Evolutionary conservation across 2,888 invertebrate species (phyloP), one percentile per base, ranked within the genome.

Genomic region (Cyclophora albipunctata): DNA sequence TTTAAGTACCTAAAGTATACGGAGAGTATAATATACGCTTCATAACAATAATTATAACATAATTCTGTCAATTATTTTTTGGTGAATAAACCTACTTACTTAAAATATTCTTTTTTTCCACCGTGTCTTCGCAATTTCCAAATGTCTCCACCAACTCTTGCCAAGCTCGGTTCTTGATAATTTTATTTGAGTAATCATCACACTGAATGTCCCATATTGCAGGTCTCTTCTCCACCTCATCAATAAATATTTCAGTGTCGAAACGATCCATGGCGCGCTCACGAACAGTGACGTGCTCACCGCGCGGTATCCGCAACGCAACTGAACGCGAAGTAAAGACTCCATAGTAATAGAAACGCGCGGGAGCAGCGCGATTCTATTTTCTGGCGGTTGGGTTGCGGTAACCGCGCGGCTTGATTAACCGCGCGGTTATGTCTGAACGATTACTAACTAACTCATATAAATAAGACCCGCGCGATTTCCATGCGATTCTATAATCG

Each of bases 231-330:
- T 63, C 56, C 53, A 58, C 52, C 42, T 59, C 59, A 55, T 59
- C 55, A 49, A 60, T 56, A 56, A 62, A 57, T 55, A 59, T 48
- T 53, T 62, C 61, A 52, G 58, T 58, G 54, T 61, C 60, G 57
- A 61, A 63, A 51, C 54, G 57, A 55, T 57, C 57, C 55, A 57
- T 59, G 48, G 53, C 48, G 51, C 53, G 45, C 48, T 46, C 55
- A 53, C 53, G 47, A 50, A 3, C 48, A 5, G 51, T 53, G 55
- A 56, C 55, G 54, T 55, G 51, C 54, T 53, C 37, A 53, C 52
- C 57, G 60, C 59, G 58, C 63, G 61, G 57, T 54, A 49, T 46
- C 58, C 57, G 58, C 58, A 52, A 52, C 52, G 62, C 57, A 60
- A 62, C 59, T 62, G 59, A 61, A 59, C 58, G 58, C 56, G 50